Evolutionary conservation across 2,888 invertebrate genomes (phyloP).

Genomic region (Dioctria linearis): DNA sequence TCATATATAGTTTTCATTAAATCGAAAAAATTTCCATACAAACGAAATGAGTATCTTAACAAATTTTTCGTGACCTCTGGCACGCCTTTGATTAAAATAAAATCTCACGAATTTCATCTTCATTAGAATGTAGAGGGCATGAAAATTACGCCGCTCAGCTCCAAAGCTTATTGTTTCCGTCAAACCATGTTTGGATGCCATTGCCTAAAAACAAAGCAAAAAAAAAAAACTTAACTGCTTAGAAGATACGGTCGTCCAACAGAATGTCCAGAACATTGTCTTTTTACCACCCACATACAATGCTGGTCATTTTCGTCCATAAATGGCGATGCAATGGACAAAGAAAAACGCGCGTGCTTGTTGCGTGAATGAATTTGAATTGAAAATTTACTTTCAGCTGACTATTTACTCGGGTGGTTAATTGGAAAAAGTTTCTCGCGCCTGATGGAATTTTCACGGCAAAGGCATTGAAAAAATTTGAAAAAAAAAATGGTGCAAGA

Average conservation of each 20-base stretch:
- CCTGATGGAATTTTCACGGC: neutral
- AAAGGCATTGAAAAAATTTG: neutral
- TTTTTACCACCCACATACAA: no score
- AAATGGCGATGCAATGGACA: no score
- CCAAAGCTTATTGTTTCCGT: neutral
- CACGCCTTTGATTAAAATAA: neutral
- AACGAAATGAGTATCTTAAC: neutral
- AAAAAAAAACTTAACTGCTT: no score
- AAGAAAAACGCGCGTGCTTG: neutral
- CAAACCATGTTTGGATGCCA: neutral
- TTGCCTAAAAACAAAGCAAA: neutral
- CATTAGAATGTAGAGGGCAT: neutral
- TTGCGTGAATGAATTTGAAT: slow-evolving; percentile 19
- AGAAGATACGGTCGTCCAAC: no score
- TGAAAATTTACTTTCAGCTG: neutral
- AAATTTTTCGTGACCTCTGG: neutral
- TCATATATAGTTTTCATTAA: neutral
- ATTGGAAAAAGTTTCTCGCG: neutral
- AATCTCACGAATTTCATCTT: neutral
- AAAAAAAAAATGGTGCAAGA: neutral
- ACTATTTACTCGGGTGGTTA: neutral
- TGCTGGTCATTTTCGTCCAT: no score
- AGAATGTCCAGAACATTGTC: no score
- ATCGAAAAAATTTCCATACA: slow-evolving; percentile 1
- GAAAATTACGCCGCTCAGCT: neutral